Conservation (phyloP, 2,888 invertebrate species). For the Synergus laeviventris region DNA sequence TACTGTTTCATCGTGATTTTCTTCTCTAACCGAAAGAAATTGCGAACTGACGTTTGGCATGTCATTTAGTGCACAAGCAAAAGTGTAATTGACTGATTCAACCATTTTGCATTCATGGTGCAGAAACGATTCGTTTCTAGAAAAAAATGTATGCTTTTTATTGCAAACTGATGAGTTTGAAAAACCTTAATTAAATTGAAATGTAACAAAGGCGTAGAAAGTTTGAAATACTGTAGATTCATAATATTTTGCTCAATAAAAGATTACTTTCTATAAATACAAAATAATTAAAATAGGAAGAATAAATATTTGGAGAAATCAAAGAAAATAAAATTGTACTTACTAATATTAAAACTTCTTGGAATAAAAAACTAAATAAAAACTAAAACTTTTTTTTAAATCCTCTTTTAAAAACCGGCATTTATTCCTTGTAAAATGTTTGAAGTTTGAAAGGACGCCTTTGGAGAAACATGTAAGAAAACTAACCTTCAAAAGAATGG, state of each 20-base stretch:
- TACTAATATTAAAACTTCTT: not conserved
- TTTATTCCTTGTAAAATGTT: not conserved
- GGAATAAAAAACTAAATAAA: not conserved
- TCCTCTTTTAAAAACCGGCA: not conserved
- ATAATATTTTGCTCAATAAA: no score
- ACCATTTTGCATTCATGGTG: not conserved
- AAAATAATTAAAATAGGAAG: not conserved
- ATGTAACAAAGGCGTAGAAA: no score
- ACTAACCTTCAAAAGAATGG: not conserved
- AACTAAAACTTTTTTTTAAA: not conserved
- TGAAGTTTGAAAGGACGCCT: not conserved
- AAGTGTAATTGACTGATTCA: not conserved
- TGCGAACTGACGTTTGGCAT: not conserved
- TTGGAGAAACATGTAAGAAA: not conserved
- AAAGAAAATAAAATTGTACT: not conserved
- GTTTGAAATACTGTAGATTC: no score
- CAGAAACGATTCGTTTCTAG: not conserved
- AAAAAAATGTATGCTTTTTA: not conserved
- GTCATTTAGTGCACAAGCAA: not conserved
- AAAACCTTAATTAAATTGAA: no score
- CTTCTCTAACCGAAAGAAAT: not conserved
- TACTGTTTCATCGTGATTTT: not conserved
- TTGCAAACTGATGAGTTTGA: not conserved
- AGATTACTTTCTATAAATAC: no score
- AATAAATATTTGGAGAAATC: no score